These are phyloP conservation scores for Daubentonia madagascariensis DNA, from an alignment of 2,113 vertebrate species.

Conservation along the genomic window DNA sequence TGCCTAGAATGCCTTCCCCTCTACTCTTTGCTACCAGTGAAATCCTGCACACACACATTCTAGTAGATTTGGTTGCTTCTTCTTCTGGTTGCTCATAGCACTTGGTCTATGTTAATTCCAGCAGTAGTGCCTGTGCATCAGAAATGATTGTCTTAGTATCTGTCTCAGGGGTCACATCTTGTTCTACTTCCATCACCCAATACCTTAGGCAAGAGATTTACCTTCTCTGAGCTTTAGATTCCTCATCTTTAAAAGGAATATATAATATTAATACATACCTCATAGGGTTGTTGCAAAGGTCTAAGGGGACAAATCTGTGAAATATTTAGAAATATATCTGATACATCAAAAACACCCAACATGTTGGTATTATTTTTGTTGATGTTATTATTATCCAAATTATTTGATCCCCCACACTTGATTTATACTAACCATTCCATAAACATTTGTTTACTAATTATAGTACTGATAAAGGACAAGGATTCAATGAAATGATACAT, in stretches of 20 bases:
- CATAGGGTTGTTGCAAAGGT: neutral
- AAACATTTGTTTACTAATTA: neutral
- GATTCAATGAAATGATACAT: neutral
- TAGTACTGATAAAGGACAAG: neutral
- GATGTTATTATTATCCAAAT: neutral
- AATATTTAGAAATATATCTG: neutral
- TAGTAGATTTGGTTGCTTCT: neutral
- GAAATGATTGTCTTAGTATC: neutral
- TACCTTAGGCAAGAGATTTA: neutral
- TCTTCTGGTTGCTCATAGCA: neutral
- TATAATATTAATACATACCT: neutral
- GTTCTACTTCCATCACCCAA: neutral
- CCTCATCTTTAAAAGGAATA: neutral
- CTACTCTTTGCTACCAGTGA: neutral
- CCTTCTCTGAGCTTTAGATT: neutral
- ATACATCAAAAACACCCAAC: neutral
- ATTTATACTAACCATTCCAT: neutral
- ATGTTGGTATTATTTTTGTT: neutral
- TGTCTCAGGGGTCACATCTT: neutral
- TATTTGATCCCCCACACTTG: neutral
- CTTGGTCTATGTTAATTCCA: neutral
- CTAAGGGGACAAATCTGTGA: neutral
- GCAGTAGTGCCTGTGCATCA: neutral
- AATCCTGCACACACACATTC: neutral
- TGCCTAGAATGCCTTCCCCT: neutral